Evolutionary conservation across 2,797 vertebrate species (phyloP).

Genomic region (Serranus cabrilla): DNA sequence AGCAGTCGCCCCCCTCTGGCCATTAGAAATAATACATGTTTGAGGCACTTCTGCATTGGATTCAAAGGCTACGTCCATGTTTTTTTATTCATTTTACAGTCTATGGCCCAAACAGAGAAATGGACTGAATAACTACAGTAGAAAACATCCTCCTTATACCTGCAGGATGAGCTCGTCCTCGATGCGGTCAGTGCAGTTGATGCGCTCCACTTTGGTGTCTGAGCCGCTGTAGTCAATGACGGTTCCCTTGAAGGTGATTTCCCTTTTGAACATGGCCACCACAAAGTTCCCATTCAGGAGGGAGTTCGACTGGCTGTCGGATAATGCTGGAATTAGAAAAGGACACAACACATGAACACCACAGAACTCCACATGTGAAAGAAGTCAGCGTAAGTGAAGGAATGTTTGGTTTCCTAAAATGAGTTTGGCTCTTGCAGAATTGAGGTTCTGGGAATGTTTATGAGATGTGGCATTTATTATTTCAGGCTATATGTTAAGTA

Average conservation of each 20-base stretch:
- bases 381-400: not conserved
- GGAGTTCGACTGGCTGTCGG: constrained; percentile 92
- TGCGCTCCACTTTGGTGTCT: constrained; percentile 92
- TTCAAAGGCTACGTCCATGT: no score
- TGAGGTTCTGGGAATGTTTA: constrained; percentile 43
- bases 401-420: constrained; percentile 27
- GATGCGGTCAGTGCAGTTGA: constrained; percentile 94
- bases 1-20: no score
- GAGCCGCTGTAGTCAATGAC: constrained; percentile 97
- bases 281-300: constrained; percentile 98
- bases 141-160: constrained; percentile 76
- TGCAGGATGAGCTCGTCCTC: constrained; percentile 93
- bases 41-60: no score
- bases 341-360: constrained; percentile 8
- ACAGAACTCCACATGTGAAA: constrained; percentile 8
- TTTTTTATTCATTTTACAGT: no score
- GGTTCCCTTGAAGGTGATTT: constrained; percentile 92
- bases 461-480: constrained; percentile 30
- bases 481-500: constrained; percentile 51
- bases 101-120: not conserved
- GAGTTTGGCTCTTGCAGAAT: constrained; percentile 17
- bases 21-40: no score
- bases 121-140: not conserved
- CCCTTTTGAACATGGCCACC: constrained; percentile 97
- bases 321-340: constrained; percentile 87